Conservation (phyloP, 1,140 invertebrate genomes). For the Nilaparvata lugens region DNA sequence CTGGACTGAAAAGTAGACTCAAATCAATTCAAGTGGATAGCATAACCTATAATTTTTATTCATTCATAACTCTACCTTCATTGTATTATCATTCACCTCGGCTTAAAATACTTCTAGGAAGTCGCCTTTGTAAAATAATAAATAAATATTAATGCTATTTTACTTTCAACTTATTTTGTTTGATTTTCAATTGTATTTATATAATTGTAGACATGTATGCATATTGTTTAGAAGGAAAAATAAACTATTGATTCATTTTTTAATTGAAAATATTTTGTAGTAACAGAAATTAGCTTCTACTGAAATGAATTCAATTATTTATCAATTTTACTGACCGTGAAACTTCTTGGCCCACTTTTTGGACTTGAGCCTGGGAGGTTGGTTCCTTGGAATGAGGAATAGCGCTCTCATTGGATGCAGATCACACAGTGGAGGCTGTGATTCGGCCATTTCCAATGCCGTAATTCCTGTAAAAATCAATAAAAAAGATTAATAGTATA, state of each 20-base stretch:
- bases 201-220: too few species aligned
- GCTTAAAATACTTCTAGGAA: too few species aligned
- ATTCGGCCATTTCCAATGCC: constrained; percentile 99
- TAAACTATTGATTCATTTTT: background rate
- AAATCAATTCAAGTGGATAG: too few species aligned
- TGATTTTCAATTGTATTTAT: too few species aligned
- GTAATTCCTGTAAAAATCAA: constrained; percentile 62
- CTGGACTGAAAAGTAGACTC: too few species aligned
- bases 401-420: constrained; percentile 98
- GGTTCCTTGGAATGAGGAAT: constrained; percentile 96
- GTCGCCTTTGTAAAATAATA: too few species aligned
- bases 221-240: background rate
- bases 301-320: background rate
- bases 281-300: background rate
- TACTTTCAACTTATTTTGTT: too few species aligned
- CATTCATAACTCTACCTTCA: too few species aligned
- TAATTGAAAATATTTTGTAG: background rate
- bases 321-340: constrained; percentile 46
- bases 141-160: too few species aligned
- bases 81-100: too few species aligned
- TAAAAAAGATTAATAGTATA: too few species aligned
- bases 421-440: constrained; percentile 96
- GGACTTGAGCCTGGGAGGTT: constrained; percentile 91
- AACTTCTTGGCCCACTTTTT: constrained; percentile 99
- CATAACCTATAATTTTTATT: too few species aligned